Percentiles rank a stretch among this genome's conserved stretches.
Evolutionary conservation across 2,888 invertebrate species (phyloP).

Genomic region (Lottia gigantea): DNA sequence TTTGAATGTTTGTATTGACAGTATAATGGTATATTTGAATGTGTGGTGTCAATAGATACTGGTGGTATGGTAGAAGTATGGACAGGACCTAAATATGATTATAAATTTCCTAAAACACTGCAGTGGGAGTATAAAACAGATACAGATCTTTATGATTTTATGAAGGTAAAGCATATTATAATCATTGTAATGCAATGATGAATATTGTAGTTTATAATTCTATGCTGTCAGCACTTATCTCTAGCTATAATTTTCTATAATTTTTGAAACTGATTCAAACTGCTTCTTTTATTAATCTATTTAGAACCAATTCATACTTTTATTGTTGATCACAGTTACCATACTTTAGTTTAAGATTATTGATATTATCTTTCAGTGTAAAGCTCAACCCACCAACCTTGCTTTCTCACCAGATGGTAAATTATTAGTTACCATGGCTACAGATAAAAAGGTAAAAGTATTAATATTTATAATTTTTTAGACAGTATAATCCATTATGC

Average conservation of each 20-base stretch:
- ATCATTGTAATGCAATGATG: no score
- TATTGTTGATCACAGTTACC: no score
- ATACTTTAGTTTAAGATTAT: neutral
- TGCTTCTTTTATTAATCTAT: no score
- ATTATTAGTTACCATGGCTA: slow-evolving; percentile 87
- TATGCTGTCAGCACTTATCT: no score
- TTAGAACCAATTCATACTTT: no score
- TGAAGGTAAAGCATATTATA: slow-evolving; percentile 72
- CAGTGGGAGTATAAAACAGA: slow-evolving; percentile 91
- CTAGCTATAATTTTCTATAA: no score
- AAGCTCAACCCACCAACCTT: slow-evolving; percentile 68
- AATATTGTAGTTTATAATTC: no score
- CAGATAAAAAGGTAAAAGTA: slow-evolving; percentile 82
- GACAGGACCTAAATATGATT: slow-evolving; percentile 89
- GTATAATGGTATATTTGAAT: slow-evolving; percentile 85
- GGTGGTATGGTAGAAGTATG: slow-evolving; percentile 96
- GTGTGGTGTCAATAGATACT: slow-evolving; percentile 86
- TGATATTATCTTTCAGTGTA: slow-evolving; percentile 40
- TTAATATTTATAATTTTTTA: no score
- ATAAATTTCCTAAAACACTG: slow-evolving; percentile 83
- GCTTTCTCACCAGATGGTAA: slow-evolving; percentile 88
- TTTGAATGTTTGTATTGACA: slow-evolving; percentile 57
- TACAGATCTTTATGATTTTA: slow-evolving; percentile 95
- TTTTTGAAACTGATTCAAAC: no score
- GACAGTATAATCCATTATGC: no score